Percentiles rank a stretch among this genome's conserved stretches.
Evolutionary conservation across 2,113 vertebrate genomes (phyloP).

Genomic region (Anhinga anhinga): DNA sequence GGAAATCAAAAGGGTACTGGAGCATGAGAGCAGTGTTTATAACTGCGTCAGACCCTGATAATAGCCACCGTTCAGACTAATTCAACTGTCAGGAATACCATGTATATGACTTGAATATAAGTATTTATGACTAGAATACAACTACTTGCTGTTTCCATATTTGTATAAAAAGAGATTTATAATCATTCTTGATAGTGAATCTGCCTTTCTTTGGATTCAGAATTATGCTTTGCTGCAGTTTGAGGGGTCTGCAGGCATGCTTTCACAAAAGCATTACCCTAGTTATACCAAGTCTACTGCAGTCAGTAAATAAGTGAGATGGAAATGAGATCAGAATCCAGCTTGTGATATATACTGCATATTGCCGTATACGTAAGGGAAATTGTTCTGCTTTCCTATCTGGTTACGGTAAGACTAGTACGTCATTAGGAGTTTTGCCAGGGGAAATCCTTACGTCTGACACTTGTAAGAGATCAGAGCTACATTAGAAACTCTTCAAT

Average conservation of each 20-base stretch:
- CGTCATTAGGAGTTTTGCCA: neutral
- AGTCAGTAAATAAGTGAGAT: neutral
- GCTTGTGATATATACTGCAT: neutral
- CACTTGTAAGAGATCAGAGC: neutral
- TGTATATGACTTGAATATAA: neutral
- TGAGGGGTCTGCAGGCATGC: neutral
- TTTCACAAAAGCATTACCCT: neutral
- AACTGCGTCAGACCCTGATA: neutral
- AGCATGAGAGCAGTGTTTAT: neutral
- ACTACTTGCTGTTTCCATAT: neutral
- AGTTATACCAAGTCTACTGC: neutral
- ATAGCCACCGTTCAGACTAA: neutral
- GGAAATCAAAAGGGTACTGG: neutral
- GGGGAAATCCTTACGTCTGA: neutral
- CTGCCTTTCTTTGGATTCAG: neutral
- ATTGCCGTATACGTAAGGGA: neutral
- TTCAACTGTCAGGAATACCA: neutral
- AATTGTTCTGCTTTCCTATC: neutral
- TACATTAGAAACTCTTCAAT: neutral
- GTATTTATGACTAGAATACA: neutral
- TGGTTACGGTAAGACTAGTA: neutral
- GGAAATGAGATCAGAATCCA: neutral
- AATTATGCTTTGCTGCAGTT: neutral
- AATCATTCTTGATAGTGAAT: neutral
- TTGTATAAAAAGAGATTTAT: neutral